Percentiles rank a stretch among this genome's conserved stretches.
These are phyloP conservation scores for Lepidocolaptes lacrymiger DNA, from an alignment of 2,797 vertebrate genomes.

Conservation along the genomic window DNA sequence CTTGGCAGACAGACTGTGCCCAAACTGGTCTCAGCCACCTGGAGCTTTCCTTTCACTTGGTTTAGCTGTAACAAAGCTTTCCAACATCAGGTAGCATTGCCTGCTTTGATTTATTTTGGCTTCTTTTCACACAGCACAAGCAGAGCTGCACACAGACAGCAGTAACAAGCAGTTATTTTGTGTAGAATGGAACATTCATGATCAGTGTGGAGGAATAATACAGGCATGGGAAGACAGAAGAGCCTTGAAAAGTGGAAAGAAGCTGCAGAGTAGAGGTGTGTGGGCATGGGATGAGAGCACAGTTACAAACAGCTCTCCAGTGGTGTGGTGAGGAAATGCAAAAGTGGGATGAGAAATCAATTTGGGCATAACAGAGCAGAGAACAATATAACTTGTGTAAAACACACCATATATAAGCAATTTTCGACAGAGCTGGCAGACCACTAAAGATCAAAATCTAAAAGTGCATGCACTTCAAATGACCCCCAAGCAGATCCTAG, in stretches of 20 bases:
- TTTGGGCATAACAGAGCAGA: background rate
- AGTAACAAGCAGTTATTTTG: background rate
- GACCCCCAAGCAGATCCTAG: background rate
- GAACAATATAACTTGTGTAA: background rate
- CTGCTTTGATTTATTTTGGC: background rate
- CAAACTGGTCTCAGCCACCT: background rate
- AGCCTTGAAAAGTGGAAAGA: background rate
- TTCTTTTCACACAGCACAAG: background rate
- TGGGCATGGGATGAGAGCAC: background rate
- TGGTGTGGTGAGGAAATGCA: background rate
- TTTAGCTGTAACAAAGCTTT: background rate
- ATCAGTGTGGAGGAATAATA: background rate
- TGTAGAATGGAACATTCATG: background rate
- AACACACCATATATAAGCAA: background rate
- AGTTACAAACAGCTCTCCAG: background rate
- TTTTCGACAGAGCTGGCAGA: background rate
- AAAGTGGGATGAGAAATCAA: background rate
- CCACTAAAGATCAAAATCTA: background rate
- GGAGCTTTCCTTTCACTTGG: background rate
- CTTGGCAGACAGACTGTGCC: background rate
- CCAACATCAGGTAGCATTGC: background rate
- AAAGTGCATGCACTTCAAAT: background rate
- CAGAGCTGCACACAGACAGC: background rate
- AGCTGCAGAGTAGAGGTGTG: background rate
- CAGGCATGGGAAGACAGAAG: background rate